These are phyloP conservation scores for Carapus acus DNA, from an alignment of 2,797 vertebrate species.

Conservation along the genomic window DNA sequence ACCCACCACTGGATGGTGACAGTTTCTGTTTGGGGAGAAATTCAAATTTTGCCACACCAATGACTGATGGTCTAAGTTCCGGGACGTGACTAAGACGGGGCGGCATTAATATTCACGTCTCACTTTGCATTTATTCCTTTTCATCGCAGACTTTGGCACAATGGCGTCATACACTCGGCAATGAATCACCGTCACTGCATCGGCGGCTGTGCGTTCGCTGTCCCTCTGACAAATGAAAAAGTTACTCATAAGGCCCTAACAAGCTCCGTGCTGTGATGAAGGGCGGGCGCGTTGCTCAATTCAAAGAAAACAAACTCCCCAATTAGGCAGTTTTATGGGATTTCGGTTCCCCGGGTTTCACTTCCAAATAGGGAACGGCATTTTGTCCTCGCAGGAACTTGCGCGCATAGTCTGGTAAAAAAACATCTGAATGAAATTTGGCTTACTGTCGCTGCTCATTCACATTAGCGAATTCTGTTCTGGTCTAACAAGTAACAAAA, in stretches of 20 bases:
- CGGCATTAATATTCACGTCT: constrained; percentile 8
- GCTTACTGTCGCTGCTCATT: constrained; percentile 17
- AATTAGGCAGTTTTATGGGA: not conserved
- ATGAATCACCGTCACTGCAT: constrained; percentile 14
- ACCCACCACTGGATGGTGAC: too few relatives aligned
- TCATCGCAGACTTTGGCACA: too few relatives aligned
- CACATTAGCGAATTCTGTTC: constrained; percentile 6
- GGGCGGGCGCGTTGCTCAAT: not conserved
- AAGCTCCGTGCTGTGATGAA: constrained; percentile 8
- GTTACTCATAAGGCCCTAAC: constrained; percentile 19
- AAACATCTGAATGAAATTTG: constrained; percentile 14
- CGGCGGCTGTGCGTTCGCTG: constrained; percentile 6
- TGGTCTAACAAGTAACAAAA: too few relatives aligned
- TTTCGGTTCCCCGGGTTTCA: constrained; percentile 13
- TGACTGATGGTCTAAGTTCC: constrained; percentile 12
- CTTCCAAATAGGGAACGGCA: constrained; percentile 31
- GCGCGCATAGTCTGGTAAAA: constrained; percentile 18
- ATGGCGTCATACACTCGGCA: too few relatives aligned
- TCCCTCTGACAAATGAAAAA: constrained; percentile 13
- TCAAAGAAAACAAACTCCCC: too few relatives aligned
- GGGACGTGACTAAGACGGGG: not conserved
- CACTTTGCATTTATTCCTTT: not conserved
- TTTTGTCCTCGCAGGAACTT: constrained; percentile 8
- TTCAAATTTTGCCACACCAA: not conserved
- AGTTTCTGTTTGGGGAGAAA: too few relatives aligned